phyloP scores from a whole-genome alignment of 2,888 invertebrate species.

The Agrochola lota region DNA sequence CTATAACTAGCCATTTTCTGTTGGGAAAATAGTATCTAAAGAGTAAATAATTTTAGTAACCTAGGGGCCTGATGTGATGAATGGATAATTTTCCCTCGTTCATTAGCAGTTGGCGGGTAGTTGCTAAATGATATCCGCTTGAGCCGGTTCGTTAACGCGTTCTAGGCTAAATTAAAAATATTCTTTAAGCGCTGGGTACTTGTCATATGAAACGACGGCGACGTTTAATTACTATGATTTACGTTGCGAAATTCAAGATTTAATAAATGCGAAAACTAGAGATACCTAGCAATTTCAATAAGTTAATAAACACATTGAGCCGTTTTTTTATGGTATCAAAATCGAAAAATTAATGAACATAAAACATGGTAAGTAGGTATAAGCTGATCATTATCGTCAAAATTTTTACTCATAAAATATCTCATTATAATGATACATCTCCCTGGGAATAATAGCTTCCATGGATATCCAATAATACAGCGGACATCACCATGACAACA shows the following conservation, averaged over 20 bases:
- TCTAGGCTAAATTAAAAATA: constrained; percentile 52
- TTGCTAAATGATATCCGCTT: constrained; percentile 61
- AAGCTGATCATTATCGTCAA: neutral
- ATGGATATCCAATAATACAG: constrained; percentile 24
- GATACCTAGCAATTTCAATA: constrained; percentile 7
- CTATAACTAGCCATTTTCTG: neutral
- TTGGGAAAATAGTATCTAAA: constrained; percentile 11
- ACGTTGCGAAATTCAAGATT: constrained; percentile 38
- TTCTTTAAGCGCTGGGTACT: constrained; percentile 39
- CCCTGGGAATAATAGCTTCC: neutral
- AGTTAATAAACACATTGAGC: neutral
- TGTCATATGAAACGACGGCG: constrained; percentile 43
- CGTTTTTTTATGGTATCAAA: neutral
- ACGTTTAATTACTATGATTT: constrained; percentile 56
- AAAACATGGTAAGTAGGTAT: constrained; percentile 1
- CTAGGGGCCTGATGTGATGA: constrained; percentile 51
- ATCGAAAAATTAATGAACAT: neutral
- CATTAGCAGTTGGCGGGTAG: constrained; percentile 68
- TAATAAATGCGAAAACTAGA: constrained; percentile 10
- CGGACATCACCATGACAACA: constrained; percentile 26
- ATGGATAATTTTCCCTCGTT: constrained; percentile 66
- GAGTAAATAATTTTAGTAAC: constrained; percentile 14
- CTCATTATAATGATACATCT: constrained; percentile 12
- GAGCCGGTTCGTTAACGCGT: constrained; percentile 62
- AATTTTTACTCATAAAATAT: neutral